A percentile compares a stretch with the other conserved stretches of the same genome.
phyloP scores from a whole-genome alignment of 2,113 vertebrate genomes.

The Collichthys lucidus region DNA sequence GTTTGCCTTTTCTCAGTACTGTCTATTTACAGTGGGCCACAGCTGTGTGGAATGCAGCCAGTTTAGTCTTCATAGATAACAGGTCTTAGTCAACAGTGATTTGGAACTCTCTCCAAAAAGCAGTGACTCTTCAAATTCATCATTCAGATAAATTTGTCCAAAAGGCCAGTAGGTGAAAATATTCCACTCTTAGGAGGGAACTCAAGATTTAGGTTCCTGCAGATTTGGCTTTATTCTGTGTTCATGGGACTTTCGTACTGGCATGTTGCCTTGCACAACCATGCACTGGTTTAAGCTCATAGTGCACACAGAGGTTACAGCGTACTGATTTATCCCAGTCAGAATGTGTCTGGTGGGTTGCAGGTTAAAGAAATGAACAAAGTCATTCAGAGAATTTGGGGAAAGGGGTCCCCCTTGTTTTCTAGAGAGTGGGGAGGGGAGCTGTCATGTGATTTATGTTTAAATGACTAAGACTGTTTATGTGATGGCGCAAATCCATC shows the following conservation, averaged over 20 bases:
- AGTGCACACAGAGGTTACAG: slow-evolving; percentile 48
- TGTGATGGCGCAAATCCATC: slow-evolving; percentile 32
- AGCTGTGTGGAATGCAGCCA: slow-evolving; percentile 9
- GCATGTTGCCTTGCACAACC: slow-evolving; percentile 30
- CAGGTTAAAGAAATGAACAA: slow-evolving; percentile 55
- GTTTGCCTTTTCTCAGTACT: slow-evolving; percentile 1
- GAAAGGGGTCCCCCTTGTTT: slow-evolving; percentile 45
- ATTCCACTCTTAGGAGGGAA: slow-evolving; percentile 8
- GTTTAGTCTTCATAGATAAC: slow-evolving; percentile 36
- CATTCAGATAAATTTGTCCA: slow-evolving; percentile 33
- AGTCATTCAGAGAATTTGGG: slow-evolving; percentile 42
- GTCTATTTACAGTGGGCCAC: not conserved
- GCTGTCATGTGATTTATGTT: slow-evolving; percentile 56
- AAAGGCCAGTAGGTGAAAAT: not conserved
- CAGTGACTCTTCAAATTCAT: slow-evolving; percentile 27
- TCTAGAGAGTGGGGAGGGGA: not conserved
- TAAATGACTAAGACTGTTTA: slow-evolving; percentile 19
- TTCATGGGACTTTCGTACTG: slow-evolving; percentile 3
- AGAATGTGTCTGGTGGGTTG: slow-evolving; percentile 34
- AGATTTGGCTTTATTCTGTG: slow-evolving; percentile 18
- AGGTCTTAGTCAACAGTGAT: not conserved
- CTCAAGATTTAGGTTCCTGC: slow-evolving; percentile 12
- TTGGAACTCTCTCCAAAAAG: not conserved
- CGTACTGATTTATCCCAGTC: slow-evolving; percentile 21
- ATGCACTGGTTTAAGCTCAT: slow-evolving; percentile 28